Conservation (phyloP, 2,888 invertebrate species). For the Rhingia rostrata region DNA sequence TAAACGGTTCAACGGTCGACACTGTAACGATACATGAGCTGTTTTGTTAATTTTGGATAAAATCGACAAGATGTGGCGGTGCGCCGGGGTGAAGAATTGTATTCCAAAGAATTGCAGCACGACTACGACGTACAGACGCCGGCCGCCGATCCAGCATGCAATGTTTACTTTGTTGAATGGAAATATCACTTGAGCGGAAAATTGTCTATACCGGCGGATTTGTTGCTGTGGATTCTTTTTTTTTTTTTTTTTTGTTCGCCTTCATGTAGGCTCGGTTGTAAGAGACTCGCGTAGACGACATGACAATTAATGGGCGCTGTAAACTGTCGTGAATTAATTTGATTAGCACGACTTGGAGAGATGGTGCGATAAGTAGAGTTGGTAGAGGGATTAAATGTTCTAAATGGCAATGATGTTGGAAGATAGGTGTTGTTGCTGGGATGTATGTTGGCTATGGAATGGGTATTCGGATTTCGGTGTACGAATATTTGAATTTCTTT, state of each 20-base stretch:
- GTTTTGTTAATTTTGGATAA: constrained; percentile 23
- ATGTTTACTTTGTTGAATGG: constrained; percentile 44
- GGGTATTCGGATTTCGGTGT: no score
- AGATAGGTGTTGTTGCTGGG: not conserved
- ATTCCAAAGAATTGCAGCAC: constrained; percentile 29
- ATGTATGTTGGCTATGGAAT: not conserved
- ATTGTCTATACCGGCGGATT: constrained; percentile 41
- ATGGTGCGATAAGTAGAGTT: constrained; percentile 29
- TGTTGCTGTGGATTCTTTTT: constrained; percentile 2
- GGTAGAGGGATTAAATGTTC: not conserved
- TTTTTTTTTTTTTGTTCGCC: not conserved
- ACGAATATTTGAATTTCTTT: no score
- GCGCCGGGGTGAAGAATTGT: constrained; percentile 5
- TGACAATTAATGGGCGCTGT: constrained; percentile 57
- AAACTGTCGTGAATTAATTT: constrained; percentile 65
- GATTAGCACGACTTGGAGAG: constrained; percentile 30
- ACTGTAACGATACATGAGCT: constrained; percentile 19
- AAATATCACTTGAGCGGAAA: constrained; percentile 69
- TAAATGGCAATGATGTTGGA: not conserved
- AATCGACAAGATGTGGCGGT: not conserved
- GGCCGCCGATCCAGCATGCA: constrained; percentile 29
- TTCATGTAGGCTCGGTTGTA: constrained; percentile 10
- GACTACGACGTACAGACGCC: constrained; percentile 33
- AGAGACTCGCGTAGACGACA: constrained; percentile 43
- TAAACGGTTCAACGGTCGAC: constrained; percentile 36